These are phyloP conservation scores for Pungitius pungitius DNA, from an alignment of 2,113 vertebrate genomes.

Conservation along the genomic window DNA sequence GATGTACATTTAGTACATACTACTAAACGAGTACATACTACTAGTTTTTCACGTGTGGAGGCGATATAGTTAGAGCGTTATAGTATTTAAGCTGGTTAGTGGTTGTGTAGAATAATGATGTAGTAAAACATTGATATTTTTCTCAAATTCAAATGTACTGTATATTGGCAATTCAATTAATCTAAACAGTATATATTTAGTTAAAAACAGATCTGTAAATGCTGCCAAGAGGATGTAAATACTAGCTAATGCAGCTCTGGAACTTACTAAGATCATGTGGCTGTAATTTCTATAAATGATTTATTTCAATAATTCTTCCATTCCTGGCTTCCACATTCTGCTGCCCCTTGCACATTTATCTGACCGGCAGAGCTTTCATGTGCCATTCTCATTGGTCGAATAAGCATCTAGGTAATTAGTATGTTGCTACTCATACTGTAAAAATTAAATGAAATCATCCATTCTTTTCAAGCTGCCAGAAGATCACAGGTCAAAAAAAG, in stretches of 20 bases:
- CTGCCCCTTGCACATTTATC: neutral
- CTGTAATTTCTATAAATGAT: neutral
- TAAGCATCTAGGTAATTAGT: neutral
- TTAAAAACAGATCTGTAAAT: neutral
- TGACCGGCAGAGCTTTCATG: neutral
- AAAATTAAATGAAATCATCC: neutral
- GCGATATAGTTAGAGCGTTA: no score
- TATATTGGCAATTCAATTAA: neutral
- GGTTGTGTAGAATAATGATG: no score
- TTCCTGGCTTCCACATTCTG: neutral
- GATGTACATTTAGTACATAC: no score
- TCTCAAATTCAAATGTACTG: neutral
- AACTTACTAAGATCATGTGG: neutral
- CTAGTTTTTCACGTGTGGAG: no score
- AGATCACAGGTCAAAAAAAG: conserved; percentile 6
- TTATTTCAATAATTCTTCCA: no score
- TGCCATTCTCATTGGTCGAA: neutral
- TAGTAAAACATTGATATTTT: neutral
- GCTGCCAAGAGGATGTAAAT: neutral
- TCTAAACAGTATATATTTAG: neutral
- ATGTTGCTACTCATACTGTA: neutral
- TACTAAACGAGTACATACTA: no score
- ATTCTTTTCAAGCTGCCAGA: neutral
- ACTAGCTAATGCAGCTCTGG: neutral
- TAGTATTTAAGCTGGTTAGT: no score